A percentile compares a stretch with the other conserved stretches of the same genome.
These are phyloP conservation scores for Gallinago jamesoni DNA, from an alignment of 2,113 vertebrate genomes.

Conservation along the genomic window DNA sequence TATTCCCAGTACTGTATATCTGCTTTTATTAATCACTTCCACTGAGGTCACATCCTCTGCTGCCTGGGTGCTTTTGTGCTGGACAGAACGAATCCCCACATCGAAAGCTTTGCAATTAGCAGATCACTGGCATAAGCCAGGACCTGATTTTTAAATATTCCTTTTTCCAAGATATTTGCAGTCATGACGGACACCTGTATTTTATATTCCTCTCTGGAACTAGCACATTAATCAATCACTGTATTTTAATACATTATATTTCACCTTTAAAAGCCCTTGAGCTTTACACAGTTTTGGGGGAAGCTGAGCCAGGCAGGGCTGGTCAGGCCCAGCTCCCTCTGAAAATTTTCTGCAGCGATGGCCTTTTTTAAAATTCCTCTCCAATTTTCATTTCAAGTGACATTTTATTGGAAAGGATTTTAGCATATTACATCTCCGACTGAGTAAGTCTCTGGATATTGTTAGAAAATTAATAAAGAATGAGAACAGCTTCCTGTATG, in stretches of 20 bases:
- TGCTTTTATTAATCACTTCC: not conserved
- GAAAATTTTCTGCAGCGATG: not conserved
- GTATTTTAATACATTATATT: not conserved
- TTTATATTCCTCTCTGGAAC: not conserved
- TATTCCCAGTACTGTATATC: not conserved
- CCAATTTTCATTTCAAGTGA: not conserved
- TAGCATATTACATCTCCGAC: not conserved
- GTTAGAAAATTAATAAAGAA: slow-evolving; percentile 52
- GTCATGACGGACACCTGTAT: not conserved
- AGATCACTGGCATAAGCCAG: not conserved
- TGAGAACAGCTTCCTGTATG: slow-evolving; percentile 21
- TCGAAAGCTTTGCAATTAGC: not conserved
- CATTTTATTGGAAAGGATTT: slow-evolving; percentile 1
- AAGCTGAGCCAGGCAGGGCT: not conserved
- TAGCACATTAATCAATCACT: not conserved
- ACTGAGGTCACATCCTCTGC: not conserved
- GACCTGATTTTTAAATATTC: not conserved
- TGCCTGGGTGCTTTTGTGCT: not conserved
- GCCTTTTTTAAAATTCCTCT: not conserved
- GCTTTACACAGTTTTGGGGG: not conserved
- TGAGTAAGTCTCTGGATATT: slow-evolving; percentile 40
- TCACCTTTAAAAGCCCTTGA: not conserved
- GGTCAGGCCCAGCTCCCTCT: not conserved
- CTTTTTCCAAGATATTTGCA: not conserved
- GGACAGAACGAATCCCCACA: not conserved